Evolutionary conservation across 1,140 invertebrate species (phyloP), one percentile per base, ranked within the genome.

Genomic region (Cydia amplana): DNA sequence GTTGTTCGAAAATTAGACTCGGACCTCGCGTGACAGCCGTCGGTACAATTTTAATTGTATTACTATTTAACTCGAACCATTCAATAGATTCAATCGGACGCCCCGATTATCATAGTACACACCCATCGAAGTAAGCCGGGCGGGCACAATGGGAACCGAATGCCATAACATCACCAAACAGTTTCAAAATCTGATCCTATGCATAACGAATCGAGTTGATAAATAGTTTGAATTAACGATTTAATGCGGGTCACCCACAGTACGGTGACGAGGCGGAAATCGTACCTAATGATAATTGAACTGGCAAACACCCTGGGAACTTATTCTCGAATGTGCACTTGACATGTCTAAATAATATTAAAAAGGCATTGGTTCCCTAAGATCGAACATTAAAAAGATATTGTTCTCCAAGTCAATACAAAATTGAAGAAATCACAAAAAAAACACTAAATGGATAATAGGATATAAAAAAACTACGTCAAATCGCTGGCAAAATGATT

Each of bases 161-260:
- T 86, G 87, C 87, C 88, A 90, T 84, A 92, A 92, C 91, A 92
- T 87, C 89, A 89, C 89, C 88, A 92, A 91, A 91, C 90, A 91
- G 90, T 91, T 91, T 90, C 90, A 85, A 91, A 91, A 91, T 92
- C 90, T 88, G 90, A 93, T 92, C 89, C 89, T 91, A 90, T 91
- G 91, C 89, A 92, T 92, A 91, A 91, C 89, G 89, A 90, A 92
- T 91, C 81, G 85, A 89, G 84, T 90, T 90, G 91, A 93, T 93
- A 93, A 93, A 93, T 93, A 93, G 89, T 91, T 92, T 91, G 87
- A 93, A 93, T 93, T 93, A 91, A 93, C 91, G 91, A 93, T 93
- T 91, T 91, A 93, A 91, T 91, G 87, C 89, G 91, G 90, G 91
- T 91, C 91, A 91, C 89, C 87, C 90, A 90, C 82, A 86, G 83